These are phyloP conservation scores for Archips crataeganus DNA, from an alignment of 2,888 invertebrate genomes.

Conservation along the genomic window DNA sequence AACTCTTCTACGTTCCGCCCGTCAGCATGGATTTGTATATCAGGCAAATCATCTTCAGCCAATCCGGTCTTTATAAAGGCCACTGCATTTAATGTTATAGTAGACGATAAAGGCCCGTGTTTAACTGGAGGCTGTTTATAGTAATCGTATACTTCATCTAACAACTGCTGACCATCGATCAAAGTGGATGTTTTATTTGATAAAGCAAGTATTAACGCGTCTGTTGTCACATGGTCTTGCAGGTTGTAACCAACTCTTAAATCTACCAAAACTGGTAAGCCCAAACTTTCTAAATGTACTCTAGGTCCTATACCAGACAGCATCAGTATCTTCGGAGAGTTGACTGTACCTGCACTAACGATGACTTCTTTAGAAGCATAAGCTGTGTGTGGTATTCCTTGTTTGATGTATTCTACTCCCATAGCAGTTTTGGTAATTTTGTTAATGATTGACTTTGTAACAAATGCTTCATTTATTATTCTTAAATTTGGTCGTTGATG, in stretches of 20 bases:
- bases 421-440: slow-evolving; percentile 77
- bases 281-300: slow-evolving; percentile 76
- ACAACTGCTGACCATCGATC: slow-evolving; percentile 66
- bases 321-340: slow-evolving; percentile 88
- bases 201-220: slow-evolving; percentile 77
- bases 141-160: slow-evolving; percentile 75
- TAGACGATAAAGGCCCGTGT: slow-evolving; percentile 83
- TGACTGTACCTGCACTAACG: slow-evolving; percentile 86
- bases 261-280: slow-evolving; percentile 86
- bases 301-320: slow-evolving; percentile 88
- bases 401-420: slow-evolving; percentile 72
- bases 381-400: slow-evolving; percentile 74
- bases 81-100: slow-evolving; percentile 83
- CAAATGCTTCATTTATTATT: slow-evolving; percentile 82
- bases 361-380: slow-evolving; percentile 87
- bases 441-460: slow-evolving; percentile 86
- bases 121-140: slow-evolving; percentile 68
- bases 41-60: slow-evolving; percentile 79
- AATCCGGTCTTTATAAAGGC: slow-evolving; percentile 87
- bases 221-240: slow-evolving; percentile 90
- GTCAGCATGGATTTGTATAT: slow-evolving; percentile 89
- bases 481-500: slow-evolving; percentile 79
- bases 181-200: slow-evolving; percentile 84
- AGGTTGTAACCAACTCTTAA: slow-evolving; percentile 90
- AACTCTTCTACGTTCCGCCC: slow-evolving; percentile 85